These are phyloP conservation scores for Steinernema khuongi DNA, from an alignment of 1,140 invertebrate species.

Conservation along the genomic window DNA sequence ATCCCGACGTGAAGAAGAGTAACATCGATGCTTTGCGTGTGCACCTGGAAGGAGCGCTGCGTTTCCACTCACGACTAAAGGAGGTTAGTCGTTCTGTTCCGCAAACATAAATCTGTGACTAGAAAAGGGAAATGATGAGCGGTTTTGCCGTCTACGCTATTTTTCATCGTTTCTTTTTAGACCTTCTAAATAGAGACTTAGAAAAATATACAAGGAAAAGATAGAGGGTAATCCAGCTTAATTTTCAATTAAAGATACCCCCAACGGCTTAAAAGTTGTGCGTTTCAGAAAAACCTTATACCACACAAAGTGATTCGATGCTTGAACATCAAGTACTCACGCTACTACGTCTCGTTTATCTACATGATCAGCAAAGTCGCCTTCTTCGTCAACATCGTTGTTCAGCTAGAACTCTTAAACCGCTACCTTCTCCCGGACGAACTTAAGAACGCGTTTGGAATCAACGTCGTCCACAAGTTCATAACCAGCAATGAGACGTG, in stretches of 20 bases:
- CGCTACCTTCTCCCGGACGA: conserved; percentile 46
- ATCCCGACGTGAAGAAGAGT: conserved; percentile 42
- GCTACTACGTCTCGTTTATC: conserved; percentile 51
- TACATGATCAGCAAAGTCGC: conserved; percentile 51
- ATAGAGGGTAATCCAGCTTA: no score
- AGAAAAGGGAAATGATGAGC: no score
- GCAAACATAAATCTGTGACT: no score
- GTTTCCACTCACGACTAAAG: conserved; percentile 49
- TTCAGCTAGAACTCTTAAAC: conserved; percentile 44
- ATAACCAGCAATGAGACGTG: conserved; percentile 47
- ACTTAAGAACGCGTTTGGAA: conserved; percentile 40
- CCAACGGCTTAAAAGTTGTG: not conserved
- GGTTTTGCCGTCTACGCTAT: no score
- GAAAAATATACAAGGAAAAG: no score
- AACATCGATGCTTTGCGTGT: conserved; percentile 49
- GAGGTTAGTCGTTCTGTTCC: conserved; percentile 36
- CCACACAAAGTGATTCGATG: conserved; percentile 53
- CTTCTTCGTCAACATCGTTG: conserved; percentile 48
- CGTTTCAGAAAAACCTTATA: conserved; percentile 45
- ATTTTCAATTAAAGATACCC: conserved; percentile 17
- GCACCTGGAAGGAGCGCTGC: conserved; percentile 49
- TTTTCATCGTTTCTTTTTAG: no score
- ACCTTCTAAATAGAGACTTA: no score
- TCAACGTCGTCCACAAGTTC: conserved; percentile 38
- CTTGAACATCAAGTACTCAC: conserved; percentile 54